Conservation (phyloP, 2,113 vertebrate genomes). For the Crotalus viridis region DNA sequence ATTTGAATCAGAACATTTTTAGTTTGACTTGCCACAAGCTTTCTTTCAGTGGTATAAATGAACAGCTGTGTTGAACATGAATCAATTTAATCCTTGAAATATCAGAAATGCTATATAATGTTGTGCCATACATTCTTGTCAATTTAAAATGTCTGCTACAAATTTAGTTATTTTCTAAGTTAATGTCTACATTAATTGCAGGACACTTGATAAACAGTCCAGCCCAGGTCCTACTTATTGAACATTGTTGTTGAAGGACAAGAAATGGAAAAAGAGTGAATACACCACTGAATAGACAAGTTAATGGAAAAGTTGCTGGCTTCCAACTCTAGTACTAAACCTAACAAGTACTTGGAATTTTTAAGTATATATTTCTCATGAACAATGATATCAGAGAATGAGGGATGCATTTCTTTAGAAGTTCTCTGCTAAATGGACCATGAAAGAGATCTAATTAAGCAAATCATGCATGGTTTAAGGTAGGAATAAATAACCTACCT, state of each 20-base stretch:
- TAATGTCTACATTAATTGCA: conserved; percentile 16
- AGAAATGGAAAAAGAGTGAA: conserved; percentile 24
- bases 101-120: conserved; percentile 50
- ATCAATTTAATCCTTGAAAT: conserved; percentile 59
- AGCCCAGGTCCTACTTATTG: neutral
- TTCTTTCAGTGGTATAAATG: conserved; percentile 60
- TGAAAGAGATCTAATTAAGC: neutral
- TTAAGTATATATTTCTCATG: conserved; percentile 21
- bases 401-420: neutral
- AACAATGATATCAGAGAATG: neutral
- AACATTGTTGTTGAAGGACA: conserved; percentile 9
- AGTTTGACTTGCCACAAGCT: conserved; percentile 51
- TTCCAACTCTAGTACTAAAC: neutral
- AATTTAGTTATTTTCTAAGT: conserved; percentile 36
- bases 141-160: conserved; percentile 49
- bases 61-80: conserved; percentile 66
- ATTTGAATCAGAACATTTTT: conserved; percentile 59
- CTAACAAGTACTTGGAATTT: neutral
- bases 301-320: conserved; percentile 17
- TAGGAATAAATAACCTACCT: neutral
- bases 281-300: neutral
- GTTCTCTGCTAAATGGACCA: neutral
- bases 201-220: neutral
- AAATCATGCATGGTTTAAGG: neutral
- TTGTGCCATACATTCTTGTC: conserved; percentile 36